phyloP scores from a whole-genome alignment of 2,888 invertebrate species.

The Podotricha telesiphe region DNA sequence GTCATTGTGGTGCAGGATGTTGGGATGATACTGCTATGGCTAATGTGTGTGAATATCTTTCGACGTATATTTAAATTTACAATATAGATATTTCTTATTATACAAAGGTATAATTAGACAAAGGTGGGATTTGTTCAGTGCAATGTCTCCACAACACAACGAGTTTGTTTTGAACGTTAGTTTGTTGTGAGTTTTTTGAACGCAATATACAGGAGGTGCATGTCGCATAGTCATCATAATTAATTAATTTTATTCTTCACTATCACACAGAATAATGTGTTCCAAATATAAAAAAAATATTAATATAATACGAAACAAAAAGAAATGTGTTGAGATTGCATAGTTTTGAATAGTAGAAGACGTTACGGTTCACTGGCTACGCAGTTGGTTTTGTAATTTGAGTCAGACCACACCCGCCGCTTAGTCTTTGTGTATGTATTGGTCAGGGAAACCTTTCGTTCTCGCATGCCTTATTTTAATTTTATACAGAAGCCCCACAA shows the following conservation, averaged over 20 bases:
- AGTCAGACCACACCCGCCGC: conserved; percentile 50
- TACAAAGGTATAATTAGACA: no score
- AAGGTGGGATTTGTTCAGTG: background rate
- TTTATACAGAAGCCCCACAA: conserved; percentile 69
- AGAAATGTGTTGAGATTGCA: conserved; percentile 1
- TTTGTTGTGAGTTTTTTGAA: no score
- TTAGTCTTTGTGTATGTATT: conserved; percentile 51
- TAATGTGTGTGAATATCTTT: background rate
- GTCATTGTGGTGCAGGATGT: background rate
- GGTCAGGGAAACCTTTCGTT: conserved; percentile 72
- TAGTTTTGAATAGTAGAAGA: conserved; percentile 23
- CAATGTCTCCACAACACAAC: background rate
- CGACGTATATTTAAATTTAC: no score
- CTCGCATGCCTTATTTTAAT: conserved; percentile 59
- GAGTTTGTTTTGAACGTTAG: no score
- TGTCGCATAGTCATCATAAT: no score
- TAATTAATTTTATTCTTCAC: no score
- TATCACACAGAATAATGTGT: background rate
- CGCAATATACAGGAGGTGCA: background rate
- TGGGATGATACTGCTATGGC: background rate
- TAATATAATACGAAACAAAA: background rate
- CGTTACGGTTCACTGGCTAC: conserved; percentile 34
- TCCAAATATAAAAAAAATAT: no score
- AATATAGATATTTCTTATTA: no score
- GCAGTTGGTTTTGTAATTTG: conserved; percentile 49